These are phyloP conservation scores for Pagrus major DNA, from an alignment of 2,113 vertebrate genomes.

Conservation along the genomic window DNA sequence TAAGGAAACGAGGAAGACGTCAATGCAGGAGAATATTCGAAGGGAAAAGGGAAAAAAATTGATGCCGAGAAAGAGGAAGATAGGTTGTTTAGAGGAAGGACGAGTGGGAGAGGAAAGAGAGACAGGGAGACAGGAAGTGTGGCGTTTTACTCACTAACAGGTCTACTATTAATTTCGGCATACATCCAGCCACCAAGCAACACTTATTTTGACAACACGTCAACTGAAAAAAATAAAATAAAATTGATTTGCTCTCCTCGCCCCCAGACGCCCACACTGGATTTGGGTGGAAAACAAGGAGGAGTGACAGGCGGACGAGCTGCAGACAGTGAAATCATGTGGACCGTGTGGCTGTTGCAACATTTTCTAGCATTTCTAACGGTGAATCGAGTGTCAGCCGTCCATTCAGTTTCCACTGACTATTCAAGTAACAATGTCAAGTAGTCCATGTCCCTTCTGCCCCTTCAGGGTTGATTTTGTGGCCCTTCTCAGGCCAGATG, in stretches of 20 bases:
- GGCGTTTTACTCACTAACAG: slow-evolving; percentile 12
- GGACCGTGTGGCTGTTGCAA: background rate
- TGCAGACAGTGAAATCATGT: background rate
- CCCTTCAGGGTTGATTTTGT: too few relatives aligned
- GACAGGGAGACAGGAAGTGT: slow-evolving; percentile 15
- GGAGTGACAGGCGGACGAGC: slow-evolving; percentile 14
- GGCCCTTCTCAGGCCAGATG: background rate
- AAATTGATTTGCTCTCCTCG: background rate
- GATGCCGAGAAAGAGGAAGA: too few relatives aligned
- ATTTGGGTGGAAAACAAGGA: background rate
- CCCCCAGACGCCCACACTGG: slow-evolving; percentile 16
- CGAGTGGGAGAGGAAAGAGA: background rate
- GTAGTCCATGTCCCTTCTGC: background rate
- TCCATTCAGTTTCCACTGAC: background rate
- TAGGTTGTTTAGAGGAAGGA: background rate
- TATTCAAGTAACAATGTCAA: background rate
- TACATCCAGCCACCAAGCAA: slow-evolving; percentile 42
- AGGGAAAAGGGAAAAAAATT: background rate
- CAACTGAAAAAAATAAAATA: background rate
- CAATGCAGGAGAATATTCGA: too few relatives aligned
- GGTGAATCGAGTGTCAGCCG: background rate
- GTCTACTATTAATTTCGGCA: slow-evolving; percentile 16
- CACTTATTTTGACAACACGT: slow-evolving; percentile 31
- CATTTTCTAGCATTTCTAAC: background rate
- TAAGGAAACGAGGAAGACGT: too few relatives aligned